These are phyloP conservation scores for Xenopus laevis DNA, from an alignment of 2,113 vertebrate genomes.

Conservation along the genomic window DNA sequence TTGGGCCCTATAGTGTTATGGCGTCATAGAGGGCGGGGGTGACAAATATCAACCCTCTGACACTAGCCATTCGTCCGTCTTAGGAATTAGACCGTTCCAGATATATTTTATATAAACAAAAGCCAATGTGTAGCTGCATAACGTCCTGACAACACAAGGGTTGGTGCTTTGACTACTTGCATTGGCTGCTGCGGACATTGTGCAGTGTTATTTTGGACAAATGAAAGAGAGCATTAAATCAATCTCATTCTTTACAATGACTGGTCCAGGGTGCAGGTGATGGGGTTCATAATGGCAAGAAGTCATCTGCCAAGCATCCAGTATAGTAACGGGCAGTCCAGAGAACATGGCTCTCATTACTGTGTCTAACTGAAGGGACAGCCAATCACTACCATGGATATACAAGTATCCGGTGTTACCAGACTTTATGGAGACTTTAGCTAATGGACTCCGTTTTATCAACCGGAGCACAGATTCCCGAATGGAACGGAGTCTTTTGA, in stretches of 20 bases:
- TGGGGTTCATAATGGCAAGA: conserved; percentile 48
- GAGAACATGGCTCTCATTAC: conserved; percentile 45
- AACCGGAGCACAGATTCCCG: conserved; percentile 15
- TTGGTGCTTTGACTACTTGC: no score
- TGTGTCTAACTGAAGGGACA: conserved; percentile 48
- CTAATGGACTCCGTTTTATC: conserved; percentile 30
- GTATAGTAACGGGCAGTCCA: conserved; percentile 41
- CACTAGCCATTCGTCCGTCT: no score
- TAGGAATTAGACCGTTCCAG: no score
- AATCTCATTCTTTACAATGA: conserved; percentile 46
- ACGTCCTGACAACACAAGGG: no score
- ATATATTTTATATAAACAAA: no score
- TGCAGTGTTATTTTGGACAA: conserved; percentile 31
- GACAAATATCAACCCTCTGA: no score
- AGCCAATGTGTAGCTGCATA: no score
- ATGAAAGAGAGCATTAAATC: conserved; percentile 49
- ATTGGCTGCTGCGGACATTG: no score
- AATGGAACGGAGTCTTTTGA: no score
- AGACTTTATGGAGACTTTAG: conserved; percentile 48
- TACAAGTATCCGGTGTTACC: conserved; percentile 50
- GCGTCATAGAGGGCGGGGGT: no score
- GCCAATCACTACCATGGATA: conserved; percentile 45
- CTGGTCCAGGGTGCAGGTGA: conserved; percentile 41
- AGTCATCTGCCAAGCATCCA: conserved; percentile 54
- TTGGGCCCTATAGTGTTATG: no score